phyloP scores from a whole-genome alignment of 2,888 invertebrate species.

The Bellardia pandia region DNA sequence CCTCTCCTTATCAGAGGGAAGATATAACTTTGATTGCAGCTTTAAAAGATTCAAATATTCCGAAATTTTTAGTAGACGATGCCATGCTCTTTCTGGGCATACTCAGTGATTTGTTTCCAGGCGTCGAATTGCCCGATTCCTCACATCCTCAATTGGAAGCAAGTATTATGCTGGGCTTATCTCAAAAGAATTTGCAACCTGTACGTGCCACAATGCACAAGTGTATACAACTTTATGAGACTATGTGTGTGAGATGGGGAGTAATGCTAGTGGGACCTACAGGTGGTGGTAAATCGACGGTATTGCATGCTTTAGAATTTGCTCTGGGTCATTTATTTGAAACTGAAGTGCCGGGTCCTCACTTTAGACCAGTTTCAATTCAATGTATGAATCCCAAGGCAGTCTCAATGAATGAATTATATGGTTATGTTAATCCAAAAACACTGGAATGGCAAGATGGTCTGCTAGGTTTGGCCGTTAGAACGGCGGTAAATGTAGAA shows the following conservation, averaged over 20 bases:
- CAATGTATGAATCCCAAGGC: constrained; percentile 95
- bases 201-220: constrained; percentile 84
- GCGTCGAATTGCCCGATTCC: constrained; percentile 90
- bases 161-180: constrained; percentile 86
- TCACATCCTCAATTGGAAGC: constrained; percentile 91
- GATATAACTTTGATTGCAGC: constrained; percentile 94
- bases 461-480: constrained; percentile 87
- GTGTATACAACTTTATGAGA: constrained; percentile 93
- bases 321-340: constrained; percentile 88
- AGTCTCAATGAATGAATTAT: constrained; percentile 93
- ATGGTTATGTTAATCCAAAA: constrained; percentile 92
- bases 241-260: constrained; percentile 95
- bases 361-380: constrained; percentile 90
- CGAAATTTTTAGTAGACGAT: constrained; percentile 94
- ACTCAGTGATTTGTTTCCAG: constrained; percentile 95
- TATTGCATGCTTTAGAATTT: constrained; percentile 89
- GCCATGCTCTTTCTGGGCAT: constrained; percentile 94
- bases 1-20: constrained; percentile 92
- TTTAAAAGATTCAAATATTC: constrained; percentile 94
- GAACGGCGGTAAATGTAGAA: constrained; percentile 79
- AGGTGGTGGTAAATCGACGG: constrained; percentile 93
- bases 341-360: constrained; percentile 86
- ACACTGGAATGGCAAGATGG: constrained; percentile 97
- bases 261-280: constrained; percentile 97
- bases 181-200: constrained; percentile 87